Percentiles rank a stretch among this genome's conserved stretches.
Conservation (phyloP, 1,140 invertebrate species). For the Temnothorax longispinosus region DNA sequence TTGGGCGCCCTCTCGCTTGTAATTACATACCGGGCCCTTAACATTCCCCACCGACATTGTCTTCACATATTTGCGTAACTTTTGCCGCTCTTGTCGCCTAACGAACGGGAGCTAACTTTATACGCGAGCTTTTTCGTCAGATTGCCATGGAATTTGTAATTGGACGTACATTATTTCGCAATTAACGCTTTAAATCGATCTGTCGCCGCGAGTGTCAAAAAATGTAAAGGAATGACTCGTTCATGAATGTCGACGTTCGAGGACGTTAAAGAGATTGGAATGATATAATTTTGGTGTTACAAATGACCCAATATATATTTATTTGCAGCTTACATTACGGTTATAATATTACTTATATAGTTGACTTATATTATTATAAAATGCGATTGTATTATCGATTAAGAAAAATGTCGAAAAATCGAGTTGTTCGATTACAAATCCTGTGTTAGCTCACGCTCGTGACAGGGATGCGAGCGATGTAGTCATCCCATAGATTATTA, state of each 20-base stretch:
- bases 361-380: not conserved
- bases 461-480: constrained; percentile 65
- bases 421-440: constrained; percentile 9
- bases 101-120: constrained; percentile 63
- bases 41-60: not conserved
- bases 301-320: not conserved
- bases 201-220: not conserved
- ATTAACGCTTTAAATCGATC: constrained; percentile 5
- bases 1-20: constrained; percentile 15
- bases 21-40: constrained; percentile 23
- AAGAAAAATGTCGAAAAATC: not conserved
- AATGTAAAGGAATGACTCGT: not conserved
- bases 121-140: constrained; percentile 21
- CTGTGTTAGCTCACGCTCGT: constrained; percentile 53
- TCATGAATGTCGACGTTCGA: not conserved
- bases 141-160: constrained; percentile 33
- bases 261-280: not conserved
- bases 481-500: constrained; percentile 79
- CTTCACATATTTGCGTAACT: constrained; percentile 75
- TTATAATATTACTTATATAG: not conserved
- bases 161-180: constrained; percentile 18
- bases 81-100: constrained; percentile 64
- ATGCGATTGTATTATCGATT: not conserved
- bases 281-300: not conserved
- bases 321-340: not conserved